Evolutionary conservation across 2,888 invertebrate species (phyloP).

Genomic region (Cloeon dipterum): DNA sequence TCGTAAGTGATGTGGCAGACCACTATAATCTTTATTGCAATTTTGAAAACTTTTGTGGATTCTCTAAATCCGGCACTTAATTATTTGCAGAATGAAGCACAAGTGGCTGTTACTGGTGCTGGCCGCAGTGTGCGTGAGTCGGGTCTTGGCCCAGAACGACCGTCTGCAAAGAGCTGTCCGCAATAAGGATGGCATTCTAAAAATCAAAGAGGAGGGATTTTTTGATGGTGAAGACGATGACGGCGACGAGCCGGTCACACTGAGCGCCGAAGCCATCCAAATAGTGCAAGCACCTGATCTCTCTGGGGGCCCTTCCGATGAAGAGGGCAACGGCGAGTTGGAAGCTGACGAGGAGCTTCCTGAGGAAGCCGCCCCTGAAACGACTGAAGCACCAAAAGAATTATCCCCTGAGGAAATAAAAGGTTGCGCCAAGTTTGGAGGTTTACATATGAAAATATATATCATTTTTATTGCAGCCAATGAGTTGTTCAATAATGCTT

Average conservation of each 20-base stretch:
- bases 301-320: constrained; percentile 16
- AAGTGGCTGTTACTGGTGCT: constrained; percentile 1
- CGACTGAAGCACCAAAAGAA: constrained; percentile 18
- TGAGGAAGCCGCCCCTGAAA: constrained; percentile 24
- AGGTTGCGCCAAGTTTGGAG: too few relatives aligned
- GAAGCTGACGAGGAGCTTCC: constrained; percentile 19
- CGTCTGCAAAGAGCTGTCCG: background rate
- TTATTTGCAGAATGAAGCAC: background rate
- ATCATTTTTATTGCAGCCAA: too few relatives aligned
- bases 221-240: background rate
- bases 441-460: too few relatives aligned
- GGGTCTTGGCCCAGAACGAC: background rate
- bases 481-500: constrained; percentile 45
- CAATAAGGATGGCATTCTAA: background rate
- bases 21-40: too few relatives aligned
- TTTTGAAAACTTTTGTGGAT: too few relatives aligned
- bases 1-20: too few relatives aligned
- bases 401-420: constrained; percentile 40
- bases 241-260: constrained; percentile 3
- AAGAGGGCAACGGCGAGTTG: too few relatives aligned
- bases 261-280: constrained; percentile 6
- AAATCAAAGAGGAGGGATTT: background rate
- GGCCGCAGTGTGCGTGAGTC: background rate
- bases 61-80: too few relatives aligned
- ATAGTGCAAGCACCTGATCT: constrained; percentile 17